Percentiles rank a stretch among this genome's conserved stretches.
Evolutionary conservation across 1,140 invertebrate species (phyloP).

Genomic region (Heliconius melpomene): DNA sequence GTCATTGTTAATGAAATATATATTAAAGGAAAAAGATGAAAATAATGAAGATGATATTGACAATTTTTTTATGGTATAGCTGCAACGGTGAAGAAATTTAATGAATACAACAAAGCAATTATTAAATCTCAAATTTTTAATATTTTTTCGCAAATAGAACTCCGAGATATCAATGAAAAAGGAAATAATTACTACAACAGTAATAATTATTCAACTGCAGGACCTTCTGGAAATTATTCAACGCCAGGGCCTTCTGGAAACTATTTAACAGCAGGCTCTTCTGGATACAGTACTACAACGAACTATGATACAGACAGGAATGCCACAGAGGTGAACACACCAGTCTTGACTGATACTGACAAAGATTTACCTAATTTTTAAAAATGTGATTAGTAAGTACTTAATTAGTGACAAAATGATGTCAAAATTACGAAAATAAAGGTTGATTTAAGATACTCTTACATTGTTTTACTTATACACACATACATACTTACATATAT

Average conservation of each 20-base stretch:
- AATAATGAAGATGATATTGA: conserved; percentile 47
- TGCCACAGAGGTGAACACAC: conserved; percentile 26
- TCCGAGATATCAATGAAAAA: conserved; percentile 44
- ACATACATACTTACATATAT: conserved; percentile 20
- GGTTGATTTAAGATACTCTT: conserved; percentile 14
- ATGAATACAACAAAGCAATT: conserved; percentile 45
- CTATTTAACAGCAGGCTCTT: no score
- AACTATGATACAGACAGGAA: no score
- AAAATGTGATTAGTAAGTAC: no score
- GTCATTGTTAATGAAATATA: neutral
- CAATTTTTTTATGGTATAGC: conserved; percentile 47
- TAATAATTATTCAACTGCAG: conserved; percentile 21
- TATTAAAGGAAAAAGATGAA: conserved; percentile 41
- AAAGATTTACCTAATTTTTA: neutral
- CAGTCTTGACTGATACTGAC: conserved; percentile 24
- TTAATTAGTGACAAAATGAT: conserved; percentile 24
- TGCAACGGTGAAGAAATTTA: conserved; percentile 49
- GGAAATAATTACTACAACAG: conserved; percentile 14
- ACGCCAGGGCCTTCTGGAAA: no score
- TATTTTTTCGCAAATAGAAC: conserved; percentile 47
- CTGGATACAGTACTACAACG: no score
- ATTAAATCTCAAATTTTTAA: conserved; percentile 46
- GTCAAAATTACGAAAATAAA: conserved; percentile 22
- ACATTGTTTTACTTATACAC: conserved; percentile 21
- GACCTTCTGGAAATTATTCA: conserved; percentile 2